Evolutionary conservation across 2,888 invertebrate species (phyloP).

Genomic region (Cynaeus angustus): DNA sequence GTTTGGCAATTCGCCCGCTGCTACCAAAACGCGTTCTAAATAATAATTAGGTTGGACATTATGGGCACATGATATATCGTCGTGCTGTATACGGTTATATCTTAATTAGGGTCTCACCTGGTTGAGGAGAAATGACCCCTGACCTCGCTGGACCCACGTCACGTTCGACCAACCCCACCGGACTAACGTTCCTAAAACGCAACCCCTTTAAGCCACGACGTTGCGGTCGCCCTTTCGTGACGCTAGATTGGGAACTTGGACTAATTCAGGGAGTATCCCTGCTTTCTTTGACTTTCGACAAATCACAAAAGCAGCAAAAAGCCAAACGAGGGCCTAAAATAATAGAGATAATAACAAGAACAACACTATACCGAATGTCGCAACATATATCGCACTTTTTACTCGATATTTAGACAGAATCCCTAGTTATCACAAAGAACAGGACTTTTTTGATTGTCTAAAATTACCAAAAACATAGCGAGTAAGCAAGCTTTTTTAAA

Average conservation of each 20-base stretch:
- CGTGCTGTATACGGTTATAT: slow-evolving; percentile 50
- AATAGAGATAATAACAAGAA: too few relatives aligned
- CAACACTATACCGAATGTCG: too few relatives aligned
- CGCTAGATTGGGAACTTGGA: slow-evolving; percentile 16
- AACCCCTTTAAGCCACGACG: slow-evolving; percentile 34
- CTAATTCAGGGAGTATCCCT: slow-evolving; percentile 23
- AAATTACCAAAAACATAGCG: too few relatives aligned
- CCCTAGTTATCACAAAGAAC: too few relatives aligned
- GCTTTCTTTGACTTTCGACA: slow-evolving; percentile 6
- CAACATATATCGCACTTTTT: too few relatives aligned
- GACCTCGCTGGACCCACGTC: slow-evolving; percentile 51
- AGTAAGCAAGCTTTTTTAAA: too few relatives aligned
- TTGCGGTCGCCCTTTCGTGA: slow-evolving; percentile 26
- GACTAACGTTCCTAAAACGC: slow-evolving; percentile 26
- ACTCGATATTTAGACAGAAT: too few relatives aligned
- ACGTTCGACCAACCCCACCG: slow-evolving; percentile 39
- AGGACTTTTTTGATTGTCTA: too few relatives aligned
- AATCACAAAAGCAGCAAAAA: too few relatives aligned
- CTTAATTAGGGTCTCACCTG: slow-evolving; percentile 54
- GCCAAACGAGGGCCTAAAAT: too few relatives aligned
- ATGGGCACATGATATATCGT: slow-evolving; percentile 48
- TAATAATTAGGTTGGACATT: slow-evolving; percentile 26
- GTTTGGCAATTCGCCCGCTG: neutral
- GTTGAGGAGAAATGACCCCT: slow-evolving; percentile 48
- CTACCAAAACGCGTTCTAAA: neutral